Percentiles rank a stretch among this genome's conserved stretches.
Evolutionary conservation across 2,797 vertebrate species (phyloP).

Genomic region (Austrolebias charrua): DNA sequence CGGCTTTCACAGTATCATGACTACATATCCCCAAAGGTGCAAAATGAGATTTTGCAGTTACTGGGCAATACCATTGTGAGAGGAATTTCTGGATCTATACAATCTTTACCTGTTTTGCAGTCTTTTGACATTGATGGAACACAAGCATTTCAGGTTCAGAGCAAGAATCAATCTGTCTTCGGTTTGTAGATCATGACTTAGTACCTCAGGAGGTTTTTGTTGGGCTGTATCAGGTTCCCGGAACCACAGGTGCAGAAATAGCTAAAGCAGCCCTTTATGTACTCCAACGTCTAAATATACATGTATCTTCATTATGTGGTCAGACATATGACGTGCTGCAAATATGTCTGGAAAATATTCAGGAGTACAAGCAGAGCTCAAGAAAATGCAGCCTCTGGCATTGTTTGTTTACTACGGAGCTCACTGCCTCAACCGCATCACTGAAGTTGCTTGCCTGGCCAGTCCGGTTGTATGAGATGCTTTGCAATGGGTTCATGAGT

Average conservation of each 20-base stretch:
- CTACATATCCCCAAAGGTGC: too few relatives aligned
- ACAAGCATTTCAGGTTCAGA: too few relatives aligned
- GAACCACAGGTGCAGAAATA: constrained; percentile 26
- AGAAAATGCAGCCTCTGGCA: constrained; percentile 12
- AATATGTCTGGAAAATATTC: constrained; percentile 24
- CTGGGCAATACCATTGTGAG: constrained; percentile 30
- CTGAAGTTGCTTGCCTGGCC: too few relatives aligned
- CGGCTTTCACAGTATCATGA: too few relatives aligned
- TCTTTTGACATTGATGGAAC: too few relatives aligned
- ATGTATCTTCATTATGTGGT: constrained; percentile 16
- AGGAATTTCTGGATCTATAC: constrained; percentile 17
- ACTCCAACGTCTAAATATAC: constrained; percentile 35
- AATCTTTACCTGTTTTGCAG: constrained; percentile 20
- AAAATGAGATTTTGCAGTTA: too few relatives aligned
- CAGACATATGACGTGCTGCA: constrained; percentile 35
- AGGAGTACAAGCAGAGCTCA: constrained; percentile 6
- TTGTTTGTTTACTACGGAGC: constrained; percentile 19
- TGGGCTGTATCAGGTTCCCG: constrained; percentile 9
- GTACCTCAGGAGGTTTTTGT: too few relatives aligned
- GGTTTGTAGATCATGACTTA: too few relatives aligned
- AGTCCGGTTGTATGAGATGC: neutral
- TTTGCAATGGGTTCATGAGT: constrained; percentile 1
- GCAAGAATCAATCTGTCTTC: too few relatives aligned
- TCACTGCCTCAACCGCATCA: too few relatives aligned
- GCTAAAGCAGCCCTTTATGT: constrained; percentile 21